Evolutionary conservation across 2,797 vertebrate species (phyloP).

Genomic region (Peromyscus aztecus): DNA sequence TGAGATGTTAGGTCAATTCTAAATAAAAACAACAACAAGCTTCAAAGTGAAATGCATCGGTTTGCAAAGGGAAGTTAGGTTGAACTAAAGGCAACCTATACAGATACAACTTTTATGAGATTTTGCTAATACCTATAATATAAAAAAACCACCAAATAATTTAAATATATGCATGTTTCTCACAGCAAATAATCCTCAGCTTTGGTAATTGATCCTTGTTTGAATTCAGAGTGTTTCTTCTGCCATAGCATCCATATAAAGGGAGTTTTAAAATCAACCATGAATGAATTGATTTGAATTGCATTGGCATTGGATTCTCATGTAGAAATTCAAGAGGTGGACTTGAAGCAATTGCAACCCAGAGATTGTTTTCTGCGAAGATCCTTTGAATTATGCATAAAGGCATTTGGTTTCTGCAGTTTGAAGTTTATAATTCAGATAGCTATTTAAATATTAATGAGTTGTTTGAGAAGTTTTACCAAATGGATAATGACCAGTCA

Average conservation of each 20-base stretch:
- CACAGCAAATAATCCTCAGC: slow-evolving; percentile 59
- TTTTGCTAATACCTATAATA: slow-evolving; percentile 2
- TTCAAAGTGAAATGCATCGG: not conserved
- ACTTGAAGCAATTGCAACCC: slow-evolving; percentile 78
- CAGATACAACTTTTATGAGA: slow-evolving; percentile 53
- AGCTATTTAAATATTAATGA: slow-evolving; percentile 85
- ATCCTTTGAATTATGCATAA: slow-evolving; percentile 87
- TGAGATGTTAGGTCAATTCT: not conserved
- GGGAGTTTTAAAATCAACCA: slow-evolving; percentile 74
- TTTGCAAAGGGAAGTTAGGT: not conserved
- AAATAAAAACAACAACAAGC: not conserved
- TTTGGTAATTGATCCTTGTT: slow-evolving; percentile 42
- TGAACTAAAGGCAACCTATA: slow-evolving; percentile 3
- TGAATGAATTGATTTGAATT: slow-evolving; percentile 84
- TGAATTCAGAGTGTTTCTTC: slow-evolving; percentile 68
- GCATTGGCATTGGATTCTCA: slow-evolving; percentile 78
- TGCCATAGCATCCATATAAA: slow-evolving; percentile 52
- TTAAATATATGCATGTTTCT: slow-evolving; percentile 27
- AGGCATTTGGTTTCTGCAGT: slow-evolving; percentile 85
- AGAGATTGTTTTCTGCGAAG: slow-evolving; percentile 83
- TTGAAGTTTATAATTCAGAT: slow-evolving; percentile 84
- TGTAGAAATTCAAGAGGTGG: slow-evolving; percentile 67
- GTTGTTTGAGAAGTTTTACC: slow-evolving; percentile 79
- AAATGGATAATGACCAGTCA: slow-evolving; percentile 78
- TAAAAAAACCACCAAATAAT: not conserved